Base-by-base conservation (phyloP, 2,797 vertebrate genomes). In the Danio albolineatus region DNA sequence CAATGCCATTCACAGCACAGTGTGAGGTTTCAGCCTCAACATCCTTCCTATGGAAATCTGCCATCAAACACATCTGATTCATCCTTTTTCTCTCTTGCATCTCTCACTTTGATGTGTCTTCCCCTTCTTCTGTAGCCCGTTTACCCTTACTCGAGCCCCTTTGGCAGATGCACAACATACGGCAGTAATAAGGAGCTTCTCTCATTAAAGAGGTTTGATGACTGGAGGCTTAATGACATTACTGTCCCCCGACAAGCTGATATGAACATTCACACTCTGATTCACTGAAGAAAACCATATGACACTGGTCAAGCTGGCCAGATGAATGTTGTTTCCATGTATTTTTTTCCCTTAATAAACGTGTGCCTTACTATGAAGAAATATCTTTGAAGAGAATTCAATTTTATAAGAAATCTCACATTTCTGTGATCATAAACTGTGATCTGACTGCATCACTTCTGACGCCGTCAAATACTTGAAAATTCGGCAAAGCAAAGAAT, bases 181-280 rank as follows among this genome's bases (percentile, higher is more conserved):
- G 73, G 73, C 69, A 82, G 84, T 86, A 88, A 86, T 82, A 86
- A 88, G 82, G 79, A 73, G 62, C 69, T 82, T 62, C 70, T 39
- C 78, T 89, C 82, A 85, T 88, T 84, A 85, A 83, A 81, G 64
- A 74, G 17, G 41, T 70, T 41, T 44, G 43, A n/a, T n/a, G n/a
- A n/a, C 43, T 10, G 4, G 62, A 60, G 73, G 62, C 76, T 28
- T 39, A 60, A 38, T 82, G 78, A 76, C 69, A 61, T 83, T 65
- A 75, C 60, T 69, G 64, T 51, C 46, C 54, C 44, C 39, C 38
- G 21, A 46, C 41, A 54, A 46, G 17, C 60, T 36, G 10, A 48
- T 57, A 12, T 38, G 14, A 39, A 46, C 59, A 46, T 13, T 19
- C 12, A 13, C 13, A 5, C 51, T 49, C 28, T 19, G 6, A 60